phyloP scores from a whole-genome alignment of 2,797 vertebrate species.

The Cryptoprocta ferox region DNA sequence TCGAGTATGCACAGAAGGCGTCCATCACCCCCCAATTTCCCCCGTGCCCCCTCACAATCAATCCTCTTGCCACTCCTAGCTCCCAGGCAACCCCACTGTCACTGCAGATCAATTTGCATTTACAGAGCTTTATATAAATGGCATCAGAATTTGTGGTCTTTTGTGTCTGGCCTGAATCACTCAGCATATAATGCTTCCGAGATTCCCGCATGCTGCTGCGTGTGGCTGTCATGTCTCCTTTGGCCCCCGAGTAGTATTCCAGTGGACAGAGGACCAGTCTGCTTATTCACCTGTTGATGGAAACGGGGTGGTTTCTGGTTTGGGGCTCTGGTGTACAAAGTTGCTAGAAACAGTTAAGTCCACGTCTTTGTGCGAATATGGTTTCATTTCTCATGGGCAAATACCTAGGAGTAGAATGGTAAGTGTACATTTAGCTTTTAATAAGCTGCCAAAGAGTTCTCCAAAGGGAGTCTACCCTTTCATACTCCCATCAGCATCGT shows the following conservation, averaged over 20 bases:
- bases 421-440: not conserved
- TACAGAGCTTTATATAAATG: not conserved
- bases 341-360: not conserved
- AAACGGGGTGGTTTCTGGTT: not conserved
- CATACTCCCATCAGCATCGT: not conserved
- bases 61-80: not conserved
- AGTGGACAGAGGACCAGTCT: not conserved
- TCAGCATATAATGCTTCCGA: not conserved
- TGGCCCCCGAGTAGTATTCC: not conserved
- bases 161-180: not conserved
- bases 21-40: not conserved
- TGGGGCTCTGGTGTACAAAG: not conserved
- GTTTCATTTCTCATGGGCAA: slow-evolving; percentile 38
- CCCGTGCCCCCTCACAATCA: not conserved
- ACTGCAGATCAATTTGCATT: not conserved
- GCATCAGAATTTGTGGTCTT: not conserved
- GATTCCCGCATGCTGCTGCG: not conserved
- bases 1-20: not conserved
- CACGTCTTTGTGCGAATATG: not conserved
- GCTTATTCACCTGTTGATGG: not conserved
- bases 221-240: not conserved
- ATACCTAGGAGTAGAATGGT: not conserved
- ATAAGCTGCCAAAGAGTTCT: not conserved
- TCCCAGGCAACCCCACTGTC: not conserved
- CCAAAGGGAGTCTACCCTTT: not conserved